phyloP scores from a whole-genome alignment of 2,888 invertebrate genomes.

The Drosophila paucipuncta region DNA sequence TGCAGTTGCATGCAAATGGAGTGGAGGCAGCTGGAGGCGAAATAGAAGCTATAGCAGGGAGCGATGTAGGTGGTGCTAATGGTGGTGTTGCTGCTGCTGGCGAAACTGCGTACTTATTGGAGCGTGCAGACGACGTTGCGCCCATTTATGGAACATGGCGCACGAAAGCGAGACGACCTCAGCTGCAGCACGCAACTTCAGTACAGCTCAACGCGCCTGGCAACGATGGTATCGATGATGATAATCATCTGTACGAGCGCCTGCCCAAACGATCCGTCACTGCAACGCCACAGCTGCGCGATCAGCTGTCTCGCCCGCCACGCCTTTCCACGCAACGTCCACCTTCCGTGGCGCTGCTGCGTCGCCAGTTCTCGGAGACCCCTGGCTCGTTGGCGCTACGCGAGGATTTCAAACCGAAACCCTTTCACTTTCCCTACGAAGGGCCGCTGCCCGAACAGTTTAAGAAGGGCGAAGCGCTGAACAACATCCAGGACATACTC shows the following conservation, averaged over 20 bases:
- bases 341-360: constrained; percentile 58
- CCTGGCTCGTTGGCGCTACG: constrained; percentile 59
- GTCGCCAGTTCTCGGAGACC: constrained; percentile 75
- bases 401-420: constrained; percentile 80
- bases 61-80: constrained; percentile 22
- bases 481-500: constrained; percentile 85
- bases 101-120: constrained; percentile 83
- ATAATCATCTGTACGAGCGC: constrained; percentile 80
- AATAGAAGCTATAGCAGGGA: constrained; percentile 5
- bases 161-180: constrained; percentile 84
- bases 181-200: constrained; percentile 65
- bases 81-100: constrained; percentile 44
- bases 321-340: constrained; percentile 76
- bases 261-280: constrained; percentile 81
- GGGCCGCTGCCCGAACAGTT: constrained; percentile 83
- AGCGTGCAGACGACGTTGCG: constrained; percentile 79
- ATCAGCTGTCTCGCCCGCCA: constrained; percentile 82
- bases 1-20: constrained; percentile 65
- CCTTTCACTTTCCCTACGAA: constrained; percentile 84
- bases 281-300: constrained; percentile 77
- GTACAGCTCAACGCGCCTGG: constrained; percentile 32
- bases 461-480: constrained; percentile 73
- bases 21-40: constrained; percentile 21
- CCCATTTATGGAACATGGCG: constrained; percentile 84
- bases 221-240: constrained; percentile 56